Evolutionary conservation across 1,140 invertebrate species (phyloP).

Genomic region (Stratiolaelaps scimitus): DNA sequence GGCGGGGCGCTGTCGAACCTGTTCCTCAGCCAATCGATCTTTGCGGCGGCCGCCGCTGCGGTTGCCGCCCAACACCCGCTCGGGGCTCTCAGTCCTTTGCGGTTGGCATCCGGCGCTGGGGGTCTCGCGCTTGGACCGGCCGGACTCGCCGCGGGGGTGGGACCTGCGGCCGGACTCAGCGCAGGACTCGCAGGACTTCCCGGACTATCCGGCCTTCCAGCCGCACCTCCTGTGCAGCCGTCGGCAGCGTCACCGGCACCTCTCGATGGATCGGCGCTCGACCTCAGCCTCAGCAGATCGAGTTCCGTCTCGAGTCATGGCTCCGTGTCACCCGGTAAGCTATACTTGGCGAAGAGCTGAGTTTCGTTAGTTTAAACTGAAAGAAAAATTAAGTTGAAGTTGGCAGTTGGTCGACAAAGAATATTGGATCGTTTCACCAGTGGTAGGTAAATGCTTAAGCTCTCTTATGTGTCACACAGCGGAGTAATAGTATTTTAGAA

Average conservation of each 20-base stretch:
- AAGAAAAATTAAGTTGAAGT: background rate
- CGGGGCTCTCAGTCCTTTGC: too few relatives aligned
- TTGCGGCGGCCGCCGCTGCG: constrained; percentile 6
- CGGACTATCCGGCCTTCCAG: too few relatives aligned
- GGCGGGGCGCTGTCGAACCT: background rate
- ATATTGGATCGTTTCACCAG: background rate
- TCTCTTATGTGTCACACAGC: too few relatives aligned
- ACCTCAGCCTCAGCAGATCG: constrained; percentile 6
- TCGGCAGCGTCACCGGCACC: too few relatives aligned
- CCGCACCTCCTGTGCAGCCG: too few relatives aligned
- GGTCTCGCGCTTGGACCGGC: background rate
- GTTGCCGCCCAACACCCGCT: constrained; percentile 9
- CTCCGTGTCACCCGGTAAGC: constrained; percentile 5
- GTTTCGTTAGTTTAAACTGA: background rate
- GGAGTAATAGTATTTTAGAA: background rate
- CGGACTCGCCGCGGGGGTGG: background rate
- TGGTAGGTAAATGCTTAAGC: too few relatives aligned
- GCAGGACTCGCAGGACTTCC: too few relatives aligned
- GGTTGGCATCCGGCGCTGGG: too few relatives aligned
- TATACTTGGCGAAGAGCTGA: background rate
- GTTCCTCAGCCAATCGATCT: constrained; percentile 23
- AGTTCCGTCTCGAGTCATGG: constrained; percentile 25
- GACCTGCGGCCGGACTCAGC: background rate
- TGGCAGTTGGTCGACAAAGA: background rate
- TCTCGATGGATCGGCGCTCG: background rate